Conservation (phyloP, 2,888 invertebrate genomes). For the Cephus sareptanus region DNA sequence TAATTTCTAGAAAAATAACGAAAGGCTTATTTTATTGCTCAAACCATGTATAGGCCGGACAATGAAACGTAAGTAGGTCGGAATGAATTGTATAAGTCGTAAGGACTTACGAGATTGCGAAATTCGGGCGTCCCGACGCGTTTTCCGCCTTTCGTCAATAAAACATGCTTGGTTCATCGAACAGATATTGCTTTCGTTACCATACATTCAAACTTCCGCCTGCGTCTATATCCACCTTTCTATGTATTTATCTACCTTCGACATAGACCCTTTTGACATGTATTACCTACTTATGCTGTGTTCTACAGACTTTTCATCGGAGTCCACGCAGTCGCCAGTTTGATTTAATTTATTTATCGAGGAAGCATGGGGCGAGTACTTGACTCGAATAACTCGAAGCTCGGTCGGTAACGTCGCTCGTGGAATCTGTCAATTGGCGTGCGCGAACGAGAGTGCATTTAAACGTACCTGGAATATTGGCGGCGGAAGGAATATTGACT, state of each 20-base stretch:
- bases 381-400: background rate
- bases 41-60: background rate
- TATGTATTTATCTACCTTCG: no score
- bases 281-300: background rate
- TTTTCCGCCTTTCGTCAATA: slow-evolving; percentile 11
- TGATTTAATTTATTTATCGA: slow-evolving; percentile 14
- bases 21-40: background rate
- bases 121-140: background rate
- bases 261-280: background rate
- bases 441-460: background rate
- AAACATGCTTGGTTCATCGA: slow-evolving; percentile 22
- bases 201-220: slow-evolving; percentile 41
- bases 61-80: background rate
- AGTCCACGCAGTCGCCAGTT: slow-evolving; percentile 13
- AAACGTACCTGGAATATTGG: background rate
- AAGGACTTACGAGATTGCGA: background rate
- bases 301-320: background rate
- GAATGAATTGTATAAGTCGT: background rate
- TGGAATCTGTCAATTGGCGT: background rate
- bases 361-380: background rate
- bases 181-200: slow-evolving; percentile 56
- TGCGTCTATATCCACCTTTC: background rate
- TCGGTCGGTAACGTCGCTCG: background rate
- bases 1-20: background rate
- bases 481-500: slow-evolving; percentile 26